Percentiles rank a stretch among this genome's conserved stretches.
These are phyloP conservation scores for Achatina immaculata DNA, from an alignment of 1,140 invertebrate species.

Conservation along the genomic window DNA sequence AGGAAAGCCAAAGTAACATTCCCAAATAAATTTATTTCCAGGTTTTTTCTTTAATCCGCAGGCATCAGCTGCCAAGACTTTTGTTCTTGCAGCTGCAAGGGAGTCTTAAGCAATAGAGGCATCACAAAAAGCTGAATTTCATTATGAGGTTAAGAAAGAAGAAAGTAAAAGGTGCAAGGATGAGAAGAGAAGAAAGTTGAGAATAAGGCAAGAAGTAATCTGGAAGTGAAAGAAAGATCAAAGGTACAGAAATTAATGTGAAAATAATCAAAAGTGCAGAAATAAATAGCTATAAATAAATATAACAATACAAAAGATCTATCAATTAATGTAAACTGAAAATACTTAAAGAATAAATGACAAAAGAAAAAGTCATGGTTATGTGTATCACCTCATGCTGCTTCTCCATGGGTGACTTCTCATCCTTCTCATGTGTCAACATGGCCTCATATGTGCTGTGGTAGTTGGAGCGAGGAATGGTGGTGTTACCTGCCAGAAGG, in stretches of 20 bases:
- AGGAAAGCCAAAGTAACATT: no score
- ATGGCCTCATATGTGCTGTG: slow-evolving; percentile 52
- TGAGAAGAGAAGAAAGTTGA: background rate
- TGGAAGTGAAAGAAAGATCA: background rate
- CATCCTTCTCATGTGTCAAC: slow-evolving; percentile 41
- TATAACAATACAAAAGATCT: no score
- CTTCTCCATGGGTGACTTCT: slow-evolving; percentile 49
- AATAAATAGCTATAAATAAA: no score
- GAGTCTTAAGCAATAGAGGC: no score
- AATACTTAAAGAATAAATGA: no score
- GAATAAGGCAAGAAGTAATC: background rate
- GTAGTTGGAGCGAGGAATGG: slow-evolving; percentile 69
- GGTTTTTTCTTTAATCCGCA: no score
- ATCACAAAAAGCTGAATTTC: no score
- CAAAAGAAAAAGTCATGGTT: no score
- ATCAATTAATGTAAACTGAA: no score
- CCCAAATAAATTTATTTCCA: no score
- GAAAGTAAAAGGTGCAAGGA: background rate
- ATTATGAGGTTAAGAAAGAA: background rate
- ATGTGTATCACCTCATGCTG: slow-evolving; percentile 62
- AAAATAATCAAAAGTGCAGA: background rate
- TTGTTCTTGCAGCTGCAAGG: no score
- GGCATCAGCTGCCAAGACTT: no score
- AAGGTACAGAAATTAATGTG: background rate
- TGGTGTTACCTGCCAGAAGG: slow-evolving; percentile 91